Evolutionary conservation across 2,797 vertebrate species (phyloP), one percentile per base, ranked within the genome.

Genomic region (Orientallactaga sibirica): DNA sequence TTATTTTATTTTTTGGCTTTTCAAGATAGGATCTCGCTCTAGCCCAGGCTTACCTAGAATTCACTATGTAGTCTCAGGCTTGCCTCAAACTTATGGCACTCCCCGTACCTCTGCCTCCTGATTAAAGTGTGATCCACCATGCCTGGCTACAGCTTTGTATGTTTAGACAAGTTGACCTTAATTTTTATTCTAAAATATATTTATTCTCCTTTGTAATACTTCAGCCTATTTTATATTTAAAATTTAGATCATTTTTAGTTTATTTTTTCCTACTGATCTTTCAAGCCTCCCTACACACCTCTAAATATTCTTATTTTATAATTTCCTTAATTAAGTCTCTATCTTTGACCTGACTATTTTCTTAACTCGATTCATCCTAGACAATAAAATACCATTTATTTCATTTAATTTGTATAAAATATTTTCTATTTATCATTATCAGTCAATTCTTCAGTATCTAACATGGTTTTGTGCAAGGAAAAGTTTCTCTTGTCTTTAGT

Each of bases 221-320:
- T 41, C 92, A 92, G 67, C 48, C 58, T 95, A 97, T 41, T 94
- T 96, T 92, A 52, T 41, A 93, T 95, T 86, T 93, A 76, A 93
- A 95, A 92, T 95, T 96, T 74, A 90, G 73, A 96, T 77, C 37
- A 83, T 19, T 92, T n/a, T 75, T 80, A 83, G 82, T 89, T 84
- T 88, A 77, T 80, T 83, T 89, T 88, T 95, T 41, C 76, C 20
- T 48, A 94, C 27, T n/a, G 68, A 77, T 92, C 61, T 94, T 95
- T 86, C 80, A 95, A 96, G 64, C 11, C 48, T 93, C 78, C 20
- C 20, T 79, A 48, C 48, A 82, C 37, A 92, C 41, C 81, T 94
- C 68, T 86, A 96, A 89, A 89, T 71, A 77, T 66, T 77, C 82
- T 90, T 90, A 62, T 43, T 93, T 93, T 18, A 88, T 88, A 80